Base-by-base conservation (phyloP, 2,888 invertebrate genomes). In the Euplexia lucipara region DNA sequence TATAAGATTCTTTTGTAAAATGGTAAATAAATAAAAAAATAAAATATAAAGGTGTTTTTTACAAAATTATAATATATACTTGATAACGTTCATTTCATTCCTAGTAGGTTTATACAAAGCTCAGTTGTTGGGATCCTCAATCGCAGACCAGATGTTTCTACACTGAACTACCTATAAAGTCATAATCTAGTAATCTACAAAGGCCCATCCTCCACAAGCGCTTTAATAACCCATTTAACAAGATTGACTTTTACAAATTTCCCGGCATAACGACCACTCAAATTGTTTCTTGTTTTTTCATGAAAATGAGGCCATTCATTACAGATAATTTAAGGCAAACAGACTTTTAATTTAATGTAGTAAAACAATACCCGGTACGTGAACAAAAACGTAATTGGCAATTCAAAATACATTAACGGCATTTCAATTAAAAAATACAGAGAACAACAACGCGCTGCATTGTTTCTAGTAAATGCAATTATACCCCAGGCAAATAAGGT, bases 201-300 rank as follows among this genome's bases (percentile, higher is more conserved):
- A 42, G 37, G 37, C n/a, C 48, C 42, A 54, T 49, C 30, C 42
- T 39, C 52, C 34, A 26, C 32, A 53, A 62, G 32, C 53, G 32
- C 42, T 42, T 18, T 68, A 53, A 62, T 62, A 69, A 62, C 32
- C 53, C 62, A 69, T 69, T 62, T 62, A 69, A 49, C 42, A 53
- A 69, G 62, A 69, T 69, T 69, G 69, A 69, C 69, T 69, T 60
- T 69, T 44, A 69, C 62, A 54, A 54, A 69, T 49, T 67, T 69
- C 48, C 16, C 22, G 22, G 42, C 48, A 26, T 68, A 69, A 62
- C 47, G 69, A 37, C 48, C 53, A 9, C 20, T 67, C 30, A 52
- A 67, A 60, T 52, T 68, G 47, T 62, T 62, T 42, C 68, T 42
- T 42, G 18, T 69, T 37, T 48, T 52, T 53, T 42, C 48, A 26